A percentile compares a stretch with the other conserved stretches of the same genome.
These are phyloP conservation scores for Exephanes ischioxanthus DNA, from an alignment of 2,888 invertebrate species.

Conservation along the genomic window DNA sequence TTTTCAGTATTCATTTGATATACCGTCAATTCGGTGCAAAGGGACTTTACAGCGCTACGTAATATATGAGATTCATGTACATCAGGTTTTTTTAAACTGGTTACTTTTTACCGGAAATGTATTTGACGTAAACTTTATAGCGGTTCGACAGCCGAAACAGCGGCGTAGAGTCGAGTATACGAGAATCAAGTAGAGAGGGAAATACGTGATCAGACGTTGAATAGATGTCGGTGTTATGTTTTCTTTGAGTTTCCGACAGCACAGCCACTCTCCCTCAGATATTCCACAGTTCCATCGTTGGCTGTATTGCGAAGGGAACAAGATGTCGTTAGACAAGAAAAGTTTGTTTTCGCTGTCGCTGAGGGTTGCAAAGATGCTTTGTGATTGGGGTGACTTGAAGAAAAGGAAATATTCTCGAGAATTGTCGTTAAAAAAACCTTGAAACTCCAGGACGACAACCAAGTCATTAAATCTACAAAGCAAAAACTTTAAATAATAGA, in stretches of 20 bases:
- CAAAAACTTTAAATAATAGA: background rate
- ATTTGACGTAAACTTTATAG: background rate
- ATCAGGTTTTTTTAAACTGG: background rate
- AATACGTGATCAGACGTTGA: background rate
- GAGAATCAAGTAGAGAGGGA: background rate
- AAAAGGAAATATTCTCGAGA: background rate
- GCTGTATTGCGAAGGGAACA: background rate
- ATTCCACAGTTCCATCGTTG: background rate
- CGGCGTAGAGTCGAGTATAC: background rate
- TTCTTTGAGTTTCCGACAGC: background rate
- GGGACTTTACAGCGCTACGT: no score
- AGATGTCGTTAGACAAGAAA: conserved; percentile 28
- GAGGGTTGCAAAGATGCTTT: background rate
- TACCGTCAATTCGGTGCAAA: no score
- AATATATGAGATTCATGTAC: no score
- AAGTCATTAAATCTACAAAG: background rate
- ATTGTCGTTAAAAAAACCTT: background rate
- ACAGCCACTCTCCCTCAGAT: background rate
- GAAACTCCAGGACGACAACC: background rate
- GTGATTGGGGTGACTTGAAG: conserved; percentile 2
- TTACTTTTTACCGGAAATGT: background rate
- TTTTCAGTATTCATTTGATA: no score
- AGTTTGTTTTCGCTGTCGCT: conserved; percentile 10
- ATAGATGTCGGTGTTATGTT: background rate
- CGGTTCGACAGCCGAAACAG: background rate